Percentiles rank a stretch among this genome's conserved stretches.
phyloP scores from a whole-genome alignment of 2,888 invertebrate genomes.

The Chrysolina americana region DNA sequence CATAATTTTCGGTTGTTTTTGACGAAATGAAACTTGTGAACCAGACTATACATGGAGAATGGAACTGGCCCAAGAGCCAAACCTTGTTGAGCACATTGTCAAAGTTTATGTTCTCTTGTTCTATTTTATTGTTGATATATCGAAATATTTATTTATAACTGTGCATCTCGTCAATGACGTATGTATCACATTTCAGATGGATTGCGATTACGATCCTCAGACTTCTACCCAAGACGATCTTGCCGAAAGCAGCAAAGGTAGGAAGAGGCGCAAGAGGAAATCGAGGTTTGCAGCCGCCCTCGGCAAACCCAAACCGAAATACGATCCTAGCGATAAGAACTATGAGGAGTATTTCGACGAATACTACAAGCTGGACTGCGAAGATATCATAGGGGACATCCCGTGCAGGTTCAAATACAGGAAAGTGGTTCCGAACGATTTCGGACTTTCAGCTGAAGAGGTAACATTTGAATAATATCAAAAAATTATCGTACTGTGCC shows the following conservation, averaged over 20 bases:
- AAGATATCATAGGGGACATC: conserved; percentile 93
- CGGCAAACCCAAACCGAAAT: conserved; percentile 84
- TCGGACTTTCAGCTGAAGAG: conserved; percentile 92
- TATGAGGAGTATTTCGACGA: conserved; percentile 94
- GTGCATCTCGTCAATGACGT: no score
- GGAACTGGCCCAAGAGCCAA: no score
- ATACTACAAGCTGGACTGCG: conserved; percentile 95
- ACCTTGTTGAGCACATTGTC: no score
- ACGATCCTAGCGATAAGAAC: conserved; percentile 83
- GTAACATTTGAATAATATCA: conserved; percentile 70
- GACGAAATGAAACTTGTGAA: no score
- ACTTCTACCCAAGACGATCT: conserved; percentile 73
- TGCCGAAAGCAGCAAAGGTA: conserved; percentile 71
- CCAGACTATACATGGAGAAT: no score
- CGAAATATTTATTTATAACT: no score
- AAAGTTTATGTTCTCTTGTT: no score
- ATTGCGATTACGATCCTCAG: conserved; percentile 85
- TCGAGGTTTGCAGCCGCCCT: conserved; percentile 85
- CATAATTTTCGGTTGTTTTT: no score
- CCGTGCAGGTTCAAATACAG: conserved; percentile 96
- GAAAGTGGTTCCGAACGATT: conserved; percentile 90
- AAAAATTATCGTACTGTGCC: no score
- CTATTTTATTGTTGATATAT: no score
- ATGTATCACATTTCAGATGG: conserved; percentile 77
- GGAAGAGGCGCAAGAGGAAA: conserved; percentile 76